These are phyloP conservation scores for Enteromius unitaeniatus DNA, from an alignment of 2,797 vertebrate species.

Conservation along the genomic window DNA sequence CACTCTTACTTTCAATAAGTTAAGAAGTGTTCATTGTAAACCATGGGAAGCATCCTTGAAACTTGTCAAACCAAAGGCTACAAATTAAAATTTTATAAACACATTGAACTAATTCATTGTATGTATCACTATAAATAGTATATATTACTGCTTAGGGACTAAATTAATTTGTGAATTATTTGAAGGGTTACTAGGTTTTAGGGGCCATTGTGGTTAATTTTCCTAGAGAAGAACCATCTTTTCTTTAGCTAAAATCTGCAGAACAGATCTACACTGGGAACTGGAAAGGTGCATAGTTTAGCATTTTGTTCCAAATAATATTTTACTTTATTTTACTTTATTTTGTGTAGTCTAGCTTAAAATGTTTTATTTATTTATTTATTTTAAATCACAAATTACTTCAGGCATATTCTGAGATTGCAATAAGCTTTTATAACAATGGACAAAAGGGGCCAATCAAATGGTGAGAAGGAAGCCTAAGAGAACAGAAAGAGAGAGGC, in stretches of 20 bases:
- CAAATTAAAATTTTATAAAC: background rate
- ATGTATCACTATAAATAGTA: background rate
- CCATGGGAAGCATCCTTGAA: background rate
- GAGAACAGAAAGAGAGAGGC: constrained; percentile 40
- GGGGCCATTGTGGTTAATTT: background rate
- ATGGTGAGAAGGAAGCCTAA: constrained; percentile 38
- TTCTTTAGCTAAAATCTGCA: background rate
- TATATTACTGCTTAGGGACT: background rate
- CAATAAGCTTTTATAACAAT: constrained; percentile 12
- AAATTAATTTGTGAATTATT: background rate
- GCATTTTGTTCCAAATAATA: background rate
- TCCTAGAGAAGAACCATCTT: constrained; percentile 42
- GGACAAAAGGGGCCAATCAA: constrained; percentile 7
- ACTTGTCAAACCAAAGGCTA: background rate
- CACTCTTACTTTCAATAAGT: background rate
- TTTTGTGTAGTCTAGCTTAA: background rate
- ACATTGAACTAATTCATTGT: background rate
- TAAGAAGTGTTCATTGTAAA: background rate
- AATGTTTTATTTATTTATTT: background rate
- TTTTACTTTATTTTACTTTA: background rate
- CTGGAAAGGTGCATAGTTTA: background rate
- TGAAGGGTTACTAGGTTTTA: background rate
- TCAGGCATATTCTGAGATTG: background rate
- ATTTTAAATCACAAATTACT: background rate
- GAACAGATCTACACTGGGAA: background rate